A percentile compares a stretch with the other conserved stretches of the same genome.
These are phyloP conservation scores for Lethocerus indicus DNA, from an alignment of 1,140 invertebrate genomes.

Conservation along the genomic window DNA sequence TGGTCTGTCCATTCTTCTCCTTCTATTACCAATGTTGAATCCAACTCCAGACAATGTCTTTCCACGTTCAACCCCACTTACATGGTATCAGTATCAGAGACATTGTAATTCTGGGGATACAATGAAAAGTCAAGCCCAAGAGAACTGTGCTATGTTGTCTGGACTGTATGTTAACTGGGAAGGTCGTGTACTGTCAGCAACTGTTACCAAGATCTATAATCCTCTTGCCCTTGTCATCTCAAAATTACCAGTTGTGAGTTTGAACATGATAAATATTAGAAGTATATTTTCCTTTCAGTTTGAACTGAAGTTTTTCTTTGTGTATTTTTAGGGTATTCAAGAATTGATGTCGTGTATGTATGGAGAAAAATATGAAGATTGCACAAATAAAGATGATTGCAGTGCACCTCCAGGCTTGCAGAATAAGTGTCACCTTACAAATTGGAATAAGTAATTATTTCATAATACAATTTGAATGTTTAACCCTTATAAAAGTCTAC, in stretches of 20 bases:
- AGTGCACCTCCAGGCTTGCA: constrained; percentile 27
- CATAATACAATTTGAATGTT: too few relatives aligned
- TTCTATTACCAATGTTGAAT: background rate
- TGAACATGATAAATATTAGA: too few relatives aligned
- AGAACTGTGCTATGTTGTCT: constrained; percentile 46
- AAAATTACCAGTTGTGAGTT: constrained; percentile 13
- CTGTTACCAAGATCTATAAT: constrained; percentile 41
- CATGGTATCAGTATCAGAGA: background rate
- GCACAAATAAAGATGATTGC: constrained; percentile 29
- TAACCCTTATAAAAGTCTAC: too few relatives aligned
- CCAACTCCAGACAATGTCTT: background rate
- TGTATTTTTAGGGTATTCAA: constrained; percentile 36
- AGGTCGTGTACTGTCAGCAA: constrained; percentile 47
- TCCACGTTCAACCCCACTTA: background rate
- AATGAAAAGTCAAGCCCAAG: constrained; percentile 34
- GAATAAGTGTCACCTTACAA: constrained; percentile 45
- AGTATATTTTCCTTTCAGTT: too few relatives aligned
- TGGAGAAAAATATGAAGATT: constrained; percentile 40
- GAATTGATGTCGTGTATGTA: constrained; percentile 45
- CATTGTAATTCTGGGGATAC: background rate
- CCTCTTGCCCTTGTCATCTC: constrained; percentile 25
- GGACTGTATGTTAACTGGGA: constrained; percentile 49
- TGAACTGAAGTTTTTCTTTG: constrained; percentile 29
- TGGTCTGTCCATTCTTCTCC: background rate
- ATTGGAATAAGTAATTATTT: constrained; percentile 38